These are phyloP conservation scores for Drosophila mulleri DNA, from an alignment of 2,888 invertebrate species.

Conservation along the genomic window DNA sequence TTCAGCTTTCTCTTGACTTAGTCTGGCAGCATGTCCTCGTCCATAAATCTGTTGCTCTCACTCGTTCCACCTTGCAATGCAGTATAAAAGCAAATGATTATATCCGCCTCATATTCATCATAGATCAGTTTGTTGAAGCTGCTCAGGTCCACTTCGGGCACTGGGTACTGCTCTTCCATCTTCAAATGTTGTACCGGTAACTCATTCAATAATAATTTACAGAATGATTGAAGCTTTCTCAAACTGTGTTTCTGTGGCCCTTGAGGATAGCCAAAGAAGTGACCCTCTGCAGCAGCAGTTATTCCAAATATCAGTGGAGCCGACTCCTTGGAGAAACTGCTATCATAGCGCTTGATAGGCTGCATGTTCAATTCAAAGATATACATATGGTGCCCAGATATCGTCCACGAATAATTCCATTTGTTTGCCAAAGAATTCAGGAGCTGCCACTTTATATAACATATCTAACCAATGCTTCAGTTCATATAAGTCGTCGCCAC, in stretches of 20 bases:
- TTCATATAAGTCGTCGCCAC: neutral
- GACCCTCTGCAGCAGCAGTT: no score
- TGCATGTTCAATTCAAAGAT: no score
- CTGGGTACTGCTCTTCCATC: constrained; percentile 6
- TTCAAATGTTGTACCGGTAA: no score
- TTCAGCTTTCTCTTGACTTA: constrained; percentile 41
- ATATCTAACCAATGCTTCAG: constrained; percentile 38
- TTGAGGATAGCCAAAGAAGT: no score
- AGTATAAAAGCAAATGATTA: constrained; percentile 48
- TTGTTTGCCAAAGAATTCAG: neutral
- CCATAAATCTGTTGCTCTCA: neutral
- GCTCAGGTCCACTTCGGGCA: constrained; percentile 43
- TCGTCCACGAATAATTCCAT: constrained; percentile 38
- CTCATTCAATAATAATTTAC: no score
- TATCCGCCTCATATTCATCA: constrained; percentile 23
- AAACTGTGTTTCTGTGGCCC: no score
- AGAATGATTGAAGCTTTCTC: no score
- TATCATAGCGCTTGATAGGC: no score
- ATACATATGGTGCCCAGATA: constrained; percentile 30
- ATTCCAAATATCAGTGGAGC: no score
- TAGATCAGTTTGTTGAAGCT: constrained; percentile 53
- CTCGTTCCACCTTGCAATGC: constrained; percentile 2
- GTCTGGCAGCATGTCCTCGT: constrained; percentile 23
- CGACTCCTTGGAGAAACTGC: no score
- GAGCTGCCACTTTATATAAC: constrained; percentile 35